A percentile compares a stretch with the other conserved stretches of the same genome.
These are phyloP conservation scores for Brachypalpus laphriformis DNA, from an alignment of 2,888 invertebrate genomes.

Conservation along the genomic window DNA sequence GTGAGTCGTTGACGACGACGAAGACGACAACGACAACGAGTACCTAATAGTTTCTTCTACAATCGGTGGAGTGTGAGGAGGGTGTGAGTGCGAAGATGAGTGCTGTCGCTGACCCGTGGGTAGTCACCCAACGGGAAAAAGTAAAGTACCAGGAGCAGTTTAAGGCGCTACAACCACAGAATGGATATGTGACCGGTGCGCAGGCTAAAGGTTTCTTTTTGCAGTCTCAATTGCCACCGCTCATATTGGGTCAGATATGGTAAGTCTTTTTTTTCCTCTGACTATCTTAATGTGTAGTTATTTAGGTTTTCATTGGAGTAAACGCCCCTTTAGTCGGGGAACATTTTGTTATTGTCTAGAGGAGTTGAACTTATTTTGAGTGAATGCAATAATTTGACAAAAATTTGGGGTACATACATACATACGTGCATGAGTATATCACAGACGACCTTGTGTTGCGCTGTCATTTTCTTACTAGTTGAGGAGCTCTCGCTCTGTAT, in stretches of 20 bases:
- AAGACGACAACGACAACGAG: constrained; percentile 13
- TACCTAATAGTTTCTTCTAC: constrained; percentile 15
- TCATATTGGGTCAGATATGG: constrained; percentile 97
- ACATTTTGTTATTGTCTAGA: constrained; percentile 40
- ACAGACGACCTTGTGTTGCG: constrained; percentile 28
- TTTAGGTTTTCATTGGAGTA: constrained; percentile 13
- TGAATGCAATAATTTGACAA: constrained; percentile 54
- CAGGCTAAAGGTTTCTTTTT: constrained; percentile 97
- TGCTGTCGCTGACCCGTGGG: constrained; percentile 90
- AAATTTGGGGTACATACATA: constrained; percentile 58
- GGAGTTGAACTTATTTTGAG: constrained; percentile 34
- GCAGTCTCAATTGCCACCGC: constrained; percentile 94
- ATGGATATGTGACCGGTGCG: constrained; percentile 94
- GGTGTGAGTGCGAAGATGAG: constrained; percentile 77
- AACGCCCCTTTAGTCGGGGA: constrained; percentile 62
- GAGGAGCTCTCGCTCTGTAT: constrained; percentile 16
- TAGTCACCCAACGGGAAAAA: constrained; percentile 93
- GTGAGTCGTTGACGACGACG: constrained; percentile 48
- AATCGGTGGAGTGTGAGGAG: constrained; percentile 23
- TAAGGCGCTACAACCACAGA: constrained; percentile 91
- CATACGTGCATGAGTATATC: constrained; percentile 13
- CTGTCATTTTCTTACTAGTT: constrained; percentile 32
- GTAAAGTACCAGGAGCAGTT: constrained; percentile 96
- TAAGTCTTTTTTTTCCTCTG: constrained; percentile 81
- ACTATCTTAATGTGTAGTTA: not conserved